phyloP scores from a whole-genome alignment of 35 echinoderm and acorn worm species.

The Apostichopus japonicus region DNA sequence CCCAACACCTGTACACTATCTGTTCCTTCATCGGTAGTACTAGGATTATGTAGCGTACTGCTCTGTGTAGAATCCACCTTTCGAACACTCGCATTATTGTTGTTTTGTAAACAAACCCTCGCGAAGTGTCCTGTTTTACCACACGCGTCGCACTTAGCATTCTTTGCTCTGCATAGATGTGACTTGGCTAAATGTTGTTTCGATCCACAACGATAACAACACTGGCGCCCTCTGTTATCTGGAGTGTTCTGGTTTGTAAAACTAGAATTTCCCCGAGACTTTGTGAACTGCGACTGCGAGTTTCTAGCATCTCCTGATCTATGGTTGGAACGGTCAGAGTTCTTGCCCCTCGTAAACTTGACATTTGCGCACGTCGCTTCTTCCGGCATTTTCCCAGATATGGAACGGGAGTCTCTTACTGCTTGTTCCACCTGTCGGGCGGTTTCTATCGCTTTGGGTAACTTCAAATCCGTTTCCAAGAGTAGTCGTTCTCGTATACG shows the following conservation, averaged over 20 bases:
- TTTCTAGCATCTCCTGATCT: too few relatives aligned
- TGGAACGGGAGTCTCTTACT: background rate
- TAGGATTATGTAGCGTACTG: background rate
- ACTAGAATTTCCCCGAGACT: background rate
- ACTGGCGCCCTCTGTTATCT: conserved; percentile 28
- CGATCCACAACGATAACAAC: conserved; percentile 48
- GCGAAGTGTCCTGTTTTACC: conserved; percentile 66
- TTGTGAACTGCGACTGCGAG: background rate
- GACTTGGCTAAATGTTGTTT: conserved; percentile 49
- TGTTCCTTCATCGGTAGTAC: background rate
- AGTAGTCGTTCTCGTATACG: conserved; percentile 16
- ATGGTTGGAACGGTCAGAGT: too few relatives aligned
- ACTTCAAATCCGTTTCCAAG: background rate
- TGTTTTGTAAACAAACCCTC: conserved; percentile 46
- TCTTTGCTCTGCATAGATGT: conserved; percentile 29
- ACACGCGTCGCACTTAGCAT: conserved; percentile 40
- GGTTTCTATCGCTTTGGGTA: conserved; percentile 24
- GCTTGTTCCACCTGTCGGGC: conserved; percentile 11
- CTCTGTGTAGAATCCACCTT: background rate
- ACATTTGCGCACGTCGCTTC: too few relatives aligned
- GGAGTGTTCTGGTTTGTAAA: background rate
- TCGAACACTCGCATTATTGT: background rate
- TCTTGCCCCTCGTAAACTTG: too few relatives aligned
- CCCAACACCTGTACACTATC: background rate
- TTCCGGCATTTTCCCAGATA: too few relatives aligned